Conservation (phyloP, 2,797 vertebrate genomes). For the Acanthornis magna region DNA sequence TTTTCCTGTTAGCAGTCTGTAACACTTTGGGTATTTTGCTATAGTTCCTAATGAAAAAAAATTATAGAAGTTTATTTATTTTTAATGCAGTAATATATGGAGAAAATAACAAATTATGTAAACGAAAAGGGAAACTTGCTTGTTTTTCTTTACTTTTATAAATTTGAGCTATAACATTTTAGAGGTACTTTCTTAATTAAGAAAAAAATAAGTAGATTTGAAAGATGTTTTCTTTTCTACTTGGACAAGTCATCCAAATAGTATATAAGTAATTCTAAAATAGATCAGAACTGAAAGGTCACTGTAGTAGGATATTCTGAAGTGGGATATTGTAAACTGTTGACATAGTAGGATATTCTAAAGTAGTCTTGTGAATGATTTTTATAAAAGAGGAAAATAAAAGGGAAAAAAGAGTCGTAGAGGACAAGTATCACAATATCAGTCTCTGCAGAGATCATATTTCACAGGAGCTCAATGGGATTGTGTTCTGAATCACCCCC, state of each 20-base stretch:
- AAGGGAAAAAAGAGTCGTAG: neutral
- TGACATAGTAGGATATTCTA: neutral
- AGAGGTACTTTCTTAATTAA: slow-evolving; percentile 62
- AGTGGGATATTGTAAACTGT: neutral
- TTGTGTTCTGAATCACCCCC: slow-evolving; percentile 27
- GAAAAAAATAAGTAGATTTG: slow-evolving; percentile 49
- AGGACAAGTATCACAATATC: neutral
- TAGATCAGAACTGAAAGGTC: slow-evolving; percentile 35
- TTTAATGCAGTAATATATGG: slow-evolving; percentile 84
- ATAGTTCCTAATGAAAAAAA: slow-evolving; percentile 75
- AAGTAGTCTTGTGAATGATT: neutral
- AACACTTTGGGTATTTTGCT: slow-evolving; percentile 80
- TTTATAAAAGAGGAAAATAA: neutral
- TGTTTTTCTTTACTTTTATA: slow-evolving; percentile 76
- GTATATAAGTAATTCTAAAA: slow-evolving; percentile 37
- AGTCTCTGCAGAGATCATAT: slow-evolving; percentile 9
- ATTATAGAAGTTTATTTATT: slow-evolving; percentile 81
- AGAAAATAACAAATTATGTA: slow-evolving; percentile 78
- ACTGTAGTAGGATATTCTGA: neutral
- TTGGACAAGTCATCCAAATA: slow-evolving; percentile 59
- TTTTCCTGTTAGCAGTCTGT: slow-evolving; percentile 73
- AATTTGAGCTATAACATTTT: slow-evolving; percentile 76
- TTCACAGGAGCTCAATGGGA: slow-evolving; percentile 36
- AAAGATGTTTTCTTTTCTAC: slow-evolving; percentile 64
- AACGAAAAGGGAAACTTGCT: slow-evolving; percentile 71